A percentile compares a stretch with the other conserved stretches of the same genome.
These are phyloP conservation scores for Rhodeus uyekii DNA, from an alignment of 2,797 vertebrate species.

Conservation along the genomic window DNA sequence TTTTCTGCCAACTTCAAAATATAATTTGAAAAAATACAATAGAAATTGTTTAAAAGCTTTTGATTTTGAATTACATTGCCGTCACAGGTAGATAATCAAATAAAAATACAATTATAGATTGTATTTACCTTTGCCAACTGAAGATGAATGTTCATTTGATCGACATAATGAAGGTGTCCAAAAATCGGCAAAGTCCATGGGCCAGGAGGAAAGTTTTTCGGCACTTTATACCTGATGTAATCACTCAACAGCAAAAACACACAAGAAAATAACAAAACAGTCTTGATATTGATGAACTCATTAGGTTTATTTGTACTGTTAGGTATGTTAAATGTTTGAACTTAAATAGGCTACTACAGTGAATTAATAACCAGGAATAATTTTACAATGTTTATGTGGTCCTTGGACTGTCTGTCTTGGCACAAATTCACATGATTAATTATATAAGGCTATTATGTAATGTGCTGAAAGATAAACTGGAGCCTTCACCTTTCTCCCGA, in stretches of 20 bases:
- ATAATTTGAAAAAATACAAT: constrained; percentile 8
- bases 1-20: constrained; percentile 66
- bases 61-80: not conserved
- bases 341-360: no score
- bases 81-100: not conserved
- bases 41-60: no score
- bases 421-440: no score
- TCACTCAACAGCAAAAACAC: constrained; percentile 66
- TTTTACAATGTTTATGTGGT: no score
- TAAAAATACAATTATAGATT: not conserved
- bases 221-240: constrained; percentile 65
- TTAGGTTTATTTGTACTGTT: no score
- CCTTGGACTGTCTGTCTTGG: no score
- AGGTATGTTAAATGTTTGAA: no score
- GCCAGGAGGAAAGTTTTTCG: constrained; percentile 76
- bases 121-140: constrained; percentile 64
- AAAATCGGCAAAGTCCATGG: constrained; percentile 70
- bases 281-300: not conserved
- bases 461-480: no score
- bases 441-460: no score
- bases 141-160: constrained; percentile 55
- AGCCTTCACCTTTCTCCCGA: no score
- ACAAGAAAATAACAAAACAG: constrained; percentile 61
- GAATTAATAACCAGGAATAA: no score
- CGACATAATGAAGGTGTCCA: constrained; percentile 65